Evolutionary conservation across 2,797 vertebrate genomes (phyloP), one percentile per base, ranked within the genome.

Genomic region (Lacerta viridis): DNA sequence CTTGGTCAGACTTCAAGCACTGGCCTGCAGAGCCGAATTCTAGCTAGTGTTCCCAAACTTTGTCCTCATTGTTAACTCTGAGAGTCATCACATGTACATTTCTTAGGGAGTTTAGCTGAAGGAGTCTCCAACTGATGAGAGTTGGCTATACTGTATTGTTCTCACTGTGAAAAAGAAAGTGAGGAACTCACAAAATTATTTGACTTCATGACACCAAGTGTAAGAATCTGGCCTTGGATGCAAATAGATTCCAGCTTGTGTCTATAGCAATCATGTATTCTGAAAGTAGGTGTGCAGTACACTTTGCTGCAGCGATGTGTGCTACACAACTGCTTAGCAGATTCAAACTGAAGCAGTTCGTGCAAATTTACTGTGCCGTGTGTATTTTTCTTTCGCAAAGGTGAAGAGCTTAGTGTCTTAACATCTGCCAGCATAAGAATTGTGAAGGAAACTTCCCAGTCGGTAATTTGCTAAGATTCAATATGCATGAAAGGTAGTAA

Each of bases 401-500:
- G 43, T 25, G 15, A 89, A 85, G 17, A 39, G 10, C 27, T 81
- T 68, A 29, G 18, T 50, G n/a, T 59, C 36, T 33, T 33, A 66
- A 75, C 80, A 75, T 80, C 71, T 80, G 69, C 39, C 39, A 64
- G 15, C 59, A 43, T 43, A 75, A 87, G 79, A 33, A 74, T 9
- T 74, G 17, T 39, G 55, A 36, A 85, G 69, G 59, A 85, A 76
- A 76, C 27, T 89, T 89, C 43, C 59, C 61, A 89, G 77, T 25
- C 33, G 72, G 71, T 81, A 88, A 88, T 81, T 84, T 90, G 39
- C 29, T 61, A 41, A 39, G 79, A 83, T 8, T 84, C 66, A 75
- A 50, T 90, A 87, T 80, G 41, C 55, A 85, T 64, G 77, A 80
- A 89, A 88, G 77, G 55, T 46, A 66, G 77, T 27, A 89, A 80